These are phyloP conservation scores for Pseudotriccus pelzelni DNA, from an alignment of 2,797 vertebrate genomes.

Conservation along the genomic window DNA sequence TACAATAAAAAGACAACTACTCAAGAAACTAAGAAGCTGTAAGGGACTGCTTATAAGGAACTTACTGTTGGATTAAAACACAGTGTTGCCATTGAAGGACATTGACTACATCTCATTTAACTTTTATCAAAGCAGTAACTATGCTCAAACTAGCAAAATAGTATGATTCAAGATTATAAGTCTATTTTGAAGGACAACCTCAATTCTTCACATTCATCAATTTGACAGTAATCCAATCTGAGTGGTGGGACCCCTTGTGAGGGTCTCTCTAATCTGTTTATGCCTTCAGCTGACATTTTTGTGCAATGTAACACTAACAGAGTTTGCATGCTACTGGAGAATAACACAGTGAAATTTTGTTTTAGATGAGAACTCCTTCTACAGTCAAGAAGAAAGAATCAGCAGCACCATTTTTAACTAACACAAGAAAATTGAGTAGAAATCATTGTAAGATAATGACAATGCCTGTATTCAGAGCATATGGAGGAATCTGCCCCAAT, in stretches of 20 bases:
- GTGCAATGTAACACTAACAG: not conserved
- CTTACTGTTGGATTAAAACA: not conserved
- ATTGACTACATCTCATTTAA: not conserved
- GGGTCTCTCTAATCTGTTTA: not conserved
- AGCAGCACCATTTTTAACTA: not conserved
- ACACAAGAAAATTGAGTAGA: not conserved
- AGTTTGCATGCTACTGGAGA: not conserved
- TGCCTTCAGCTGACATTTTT: not conserved
- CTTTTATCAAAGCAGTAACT: not conserved
- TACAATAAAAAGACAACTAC: not conserved
- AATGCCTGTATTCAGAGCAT: not conserved
- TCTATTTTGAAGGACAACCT: not conserved
- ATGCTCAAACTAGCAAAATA: not conserved
- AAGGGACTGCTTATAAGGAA: not conserved
- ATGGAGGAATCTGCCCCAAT: not conserved
- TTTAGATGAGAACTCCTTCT: not conserved
- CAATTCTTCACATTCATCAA: not conserved
- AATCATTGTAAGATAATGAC: not conserved
- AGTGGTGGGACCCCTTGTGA: not conserved
- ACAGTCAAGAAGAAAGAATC: not conserved
- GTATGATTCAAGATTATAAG: not conserved
- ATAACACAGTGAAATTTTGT: not conserved
- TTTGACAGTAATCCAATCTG: constrained; percentile 8
- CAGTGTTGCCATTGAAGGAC: not conserved
- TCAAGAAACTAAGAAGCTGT: not conserved